Conservation (phyloP, 2,888 invertebrate genomes). For the Theodoxus fluviatilis region DNA sequence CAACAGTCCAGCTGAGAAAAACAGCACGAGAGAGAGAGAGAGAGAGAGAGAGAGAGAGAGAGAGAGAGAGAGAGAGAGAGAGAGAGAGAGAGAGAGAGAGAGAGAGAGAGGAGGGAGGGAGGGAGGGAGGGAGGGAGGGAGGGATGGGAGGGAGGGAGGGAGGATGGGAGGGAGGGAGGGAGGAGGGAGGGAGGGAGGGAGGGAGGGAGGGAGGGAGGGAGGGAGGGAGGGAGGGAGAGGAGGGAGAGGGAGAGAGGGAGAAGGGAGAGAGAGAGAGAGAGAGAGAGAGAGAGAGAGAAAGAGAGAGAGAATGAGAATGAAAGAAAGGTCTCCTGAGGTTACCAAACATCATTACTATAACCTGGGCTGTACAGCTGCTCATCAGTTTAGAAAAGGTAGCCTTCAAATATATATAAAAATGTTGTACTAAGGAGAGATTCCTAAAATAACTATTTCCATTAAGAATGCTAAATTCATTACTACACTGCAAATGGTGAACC, state of each 20-base stretch:
- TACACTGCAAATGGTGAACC: too few species aligned
- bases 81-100: conserved; percentile 13
- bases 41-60: background rate
- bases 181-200: background rate
- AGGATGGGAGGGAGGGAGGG: background rate
- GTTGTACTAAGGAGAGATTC: too few species aligned
- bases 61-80: background rate
- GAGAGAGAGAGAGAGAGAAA: conserved; percentile 28
- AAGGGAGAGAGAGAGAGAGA: conserved; percentile 26
- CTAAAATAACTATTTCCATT: too few species aligned
- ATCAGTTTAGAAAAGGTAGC: too few species aligned
- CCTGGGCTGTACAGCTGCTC: too few species aligned
- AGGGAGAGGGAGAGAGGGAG: background rate
- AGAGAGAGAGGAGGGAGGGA: conserved; percentile 11
- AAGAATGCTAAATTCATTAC: too few species aligned
- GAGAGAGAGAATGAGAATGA: conserved; percentile 24
- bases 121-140: background rate
- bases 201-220: background rate
- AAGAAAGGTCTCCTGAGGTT: background rate
- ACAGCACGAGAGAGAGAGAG: background rate
- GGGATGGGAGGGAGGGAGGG: background rate
- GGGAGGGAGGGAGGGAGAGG: conserved; percentile 8
- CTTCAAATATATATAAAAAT: too few species aligned
- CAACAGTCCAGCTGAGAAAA: background rate
- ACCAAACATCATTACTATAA: too few species aligned